Conservation (phyloP, 2,888 invertebrate genomes). For the Caenorhabditis zanzibari region DNA sequence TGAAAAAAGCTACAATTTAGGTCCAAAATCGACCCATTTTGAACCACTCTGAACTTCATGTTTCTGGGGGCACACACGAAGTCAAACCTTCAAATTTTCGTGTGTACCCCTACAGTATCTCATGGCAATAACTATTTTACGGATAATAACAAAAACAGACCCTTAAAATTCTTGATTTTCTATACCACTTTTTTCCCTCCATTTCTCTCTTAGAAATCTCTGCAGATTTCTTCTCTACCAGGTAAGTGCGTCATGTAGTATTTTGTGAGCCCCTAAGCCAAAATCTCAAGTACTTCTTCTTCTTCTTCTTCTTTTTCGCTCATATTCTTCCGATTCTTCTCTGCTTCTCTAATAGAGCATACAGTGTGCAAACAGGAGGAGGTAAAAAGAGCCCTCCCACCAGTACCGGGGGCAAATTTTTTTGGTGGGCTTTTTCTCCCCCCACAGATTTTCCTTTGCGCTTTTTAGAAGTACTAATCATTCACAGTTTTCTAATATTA, state of each 20-base stretch:
- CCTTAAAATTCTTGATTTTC: no score
- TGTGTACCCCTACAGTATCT: no score
- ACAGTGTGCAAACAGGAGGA: slow-evolving; percentile 39
- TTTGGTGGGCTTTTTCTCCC: neutral
- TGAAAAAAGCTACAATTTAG: no score
- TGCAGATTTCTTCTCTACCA: no score
- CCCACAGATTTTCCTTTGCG: slow-evolving; percentile 5
- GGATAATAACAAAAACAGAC: no score
- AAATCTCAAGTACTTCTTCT: slow-evolving; percentile 65
- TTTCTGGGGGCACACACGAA: no score
- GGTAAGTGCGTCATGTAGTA: slow-evolving; percentile 64
- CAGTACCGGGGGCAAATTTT: neutral
- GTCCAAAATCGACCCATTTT: no score
- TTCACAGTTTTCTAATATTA: slow-evolving; percentile 3
- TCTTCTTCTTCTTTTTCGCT: slow-evolving; percentile 41
- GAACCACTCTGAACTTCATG: no score
- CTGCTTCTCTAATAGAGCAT: neutral
- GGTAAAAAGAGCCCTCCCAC: neutral
- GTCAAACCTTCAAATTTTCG: no score
- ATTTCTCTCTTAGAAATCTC: no score
- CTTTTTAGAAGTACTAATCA: slow-evolving; percentile 25
- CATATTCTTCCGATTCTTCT: slow-evolving; percentile 20
- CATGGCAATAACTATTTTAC: no score
- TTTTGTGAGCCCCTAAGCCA: slow-evolving; percentile 33
- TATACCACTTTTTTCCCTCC: no score